Base-by-base conservation (phyloP, 2,888 invertebrate genomes). In the Macrosoma leucophasiata region DNA sequence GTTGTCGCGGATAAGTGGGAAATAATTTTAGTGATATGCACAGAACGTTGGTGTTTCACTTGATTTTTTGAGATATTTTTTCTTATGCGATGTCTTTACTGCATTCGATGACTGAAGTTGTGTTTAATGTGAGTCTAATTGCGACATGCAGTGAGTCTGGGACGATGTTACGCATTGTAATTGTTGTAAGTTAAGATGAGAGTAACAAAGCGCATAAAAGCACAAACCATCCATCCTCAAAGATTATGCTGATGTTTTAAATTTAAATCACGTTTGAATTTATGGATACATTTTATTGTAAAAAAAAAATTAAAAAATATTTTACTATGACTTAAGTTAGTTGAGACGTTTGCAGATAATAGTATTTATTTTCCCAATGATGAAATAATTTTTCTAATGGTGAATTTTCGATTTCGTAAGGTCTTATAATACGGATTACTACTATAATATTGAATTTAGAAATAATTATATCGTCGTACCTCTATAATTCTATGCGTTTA, bases 211-310 rank as follows among this genome's bases (percentile, higher is more conserved):
- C 82, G 79, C 82, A 84, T 70, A 67, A 66, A 60, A 79, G 82
- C 84, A 84, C 84, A 82, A 84, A 84, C 72, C 79, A 79, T 81
- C 84, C 84, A 79, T 82, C 79, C 79, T 76, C 69, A 68, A 66
- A 75, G 53, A 74, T 57, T 62, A 76, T 59, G 76, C 78, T 76
- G 74, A 77, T 77, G 78, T 81, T 81, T 77, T 75, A 66, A 75
- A 74, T 63, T 69, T 76, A 66, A 76, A 61, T 77, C 81, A 78
- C 77, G 82, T 82, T 84, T 84, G 72, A 84, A 82, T 82, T 82
- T 84, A 84, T 81, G 68, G n/a, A 81, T 76, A 84, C 84, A 84
- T 82, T 82, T 84, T 84, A 82, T 82, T 77, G 65, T 74, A 73
- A 75, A 78, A 76, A 63, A 46, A 48, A 49, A 63, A 59, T 68